Evolutionary conservation across 1,140 invertebrate genomes (phyloP).

Genomic region (Aporrectodea caliginosa): DNA sequence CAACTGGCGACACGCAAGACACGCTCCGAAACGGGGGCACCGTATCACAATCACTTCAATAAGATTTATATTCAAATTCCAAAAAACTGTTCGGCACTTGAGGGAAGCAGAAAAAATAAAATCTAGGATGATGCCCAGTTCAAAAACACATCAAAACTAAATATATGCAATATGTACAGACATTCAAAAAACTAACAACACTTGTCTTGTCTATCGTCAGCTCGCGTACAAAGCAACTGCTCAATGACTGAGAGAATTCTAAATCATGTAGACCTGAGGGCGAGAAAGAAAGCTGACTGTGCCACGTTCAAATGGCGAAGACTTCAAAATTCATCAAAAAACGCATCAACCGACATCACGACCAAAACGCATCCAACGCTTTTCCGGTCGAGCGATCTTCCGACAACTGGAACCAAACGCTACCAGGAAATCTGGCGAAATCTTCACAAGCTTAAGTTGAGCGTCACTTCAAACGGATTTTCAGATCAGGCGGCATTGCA

Average conservation of each 20-base stretch:
- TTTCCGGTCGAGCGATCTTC: no score
- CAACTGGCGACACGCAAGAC: no score
- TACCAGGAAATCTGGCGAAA: background rate
- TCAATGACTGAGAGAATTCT: background rate
- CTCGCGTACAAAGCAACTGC: background rate
- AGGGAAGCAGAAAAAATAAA: background rate
- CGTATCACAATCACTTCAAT: no score
- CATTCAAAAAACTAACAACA: background rate
- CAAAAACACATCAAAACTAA: background rate
- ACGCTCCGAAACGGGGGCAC: no score
- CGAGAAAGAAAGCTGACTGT: no score
- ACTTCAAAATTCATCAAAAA: no score
- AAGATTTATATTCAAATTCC: no score
- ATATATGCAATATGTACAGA: background rate
- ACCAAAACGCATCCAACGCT: no score
- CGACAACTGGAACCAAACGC: background rate
- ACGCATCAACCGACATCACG: no score
- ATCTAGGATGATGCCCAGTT: no score
- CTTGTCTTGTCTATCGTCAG: background rate
- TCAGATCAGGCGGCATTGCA: background rate
- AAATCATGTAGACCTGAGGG: background rate
- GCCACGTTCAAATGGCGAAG: no score
- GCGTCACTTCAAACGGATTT: background rate
- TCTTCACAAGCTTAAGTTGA: background rate
- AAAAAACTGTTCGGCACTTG: no score